A percentile compares a stretch with the other conserved stretches of the same genome.
Evolutionary conservation across 2,113 vertebrate species (phyloP).

Genomic region (Cathartes aura): DNA sequence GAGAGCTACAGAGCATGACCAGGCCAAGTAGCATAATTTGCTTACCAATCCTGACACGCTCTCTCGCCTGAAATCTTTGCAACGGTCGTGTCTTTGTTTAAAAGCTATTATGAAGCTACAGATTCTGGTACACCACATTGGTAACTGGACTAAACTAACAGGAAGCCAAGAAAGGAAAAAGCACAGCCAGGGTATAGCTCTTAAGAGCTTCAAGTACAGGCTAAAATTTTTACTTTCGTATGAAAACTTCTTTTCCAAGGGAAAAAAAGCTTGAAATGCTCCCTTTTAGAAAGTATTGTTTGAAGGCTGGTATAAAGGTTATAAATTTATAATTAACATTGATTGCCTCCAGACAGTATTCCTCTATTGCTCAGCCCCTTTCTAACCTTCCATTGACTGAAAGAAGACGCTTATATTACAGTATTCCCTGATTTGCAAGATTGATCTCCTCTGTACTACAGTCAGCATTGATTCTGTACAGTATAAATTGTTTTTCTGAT

Average conservation of each 20-base stretch:
- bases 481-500: slow-evolving; percentile 60
- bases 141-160: background rate
- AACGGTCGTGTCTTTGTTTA: background rate
- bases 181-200: background rate
- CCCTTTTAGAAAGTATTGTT: slow-evolving; percentile 47
- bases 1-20: background rate
- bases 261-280: background rate
- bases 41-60: background rate
- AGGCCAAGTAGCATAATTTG: background rate
- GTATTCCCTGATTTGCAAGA: slow-evolving; percentile 72
- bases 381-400: slow-evolving; percentile 82
- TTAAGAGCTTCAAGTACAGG: background rate
- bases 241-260: background rate
- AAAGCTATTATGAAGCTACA: background rate
- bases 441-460: slow-evolving; percentile 37
- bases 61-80: background rate
- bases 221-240: background rate
- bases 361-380: slow-evolving; percentile 72
- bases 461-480: slow-evolving; percentile 58
- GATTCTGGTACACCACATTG: background rate
- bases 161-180: background rate
- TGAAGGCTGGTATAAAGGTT: slow-evolving; percentile 79
- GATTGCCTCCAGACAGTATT: slow-evolving; percentile 81
- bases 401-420: slow-evolving; percentile 67
- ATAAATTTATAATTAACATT: slow-evolving; percentile 94